Base-by-base conservation (phyloP, 2,888 invertebrate genomes). In the Idaea dimidiata region DNA sequence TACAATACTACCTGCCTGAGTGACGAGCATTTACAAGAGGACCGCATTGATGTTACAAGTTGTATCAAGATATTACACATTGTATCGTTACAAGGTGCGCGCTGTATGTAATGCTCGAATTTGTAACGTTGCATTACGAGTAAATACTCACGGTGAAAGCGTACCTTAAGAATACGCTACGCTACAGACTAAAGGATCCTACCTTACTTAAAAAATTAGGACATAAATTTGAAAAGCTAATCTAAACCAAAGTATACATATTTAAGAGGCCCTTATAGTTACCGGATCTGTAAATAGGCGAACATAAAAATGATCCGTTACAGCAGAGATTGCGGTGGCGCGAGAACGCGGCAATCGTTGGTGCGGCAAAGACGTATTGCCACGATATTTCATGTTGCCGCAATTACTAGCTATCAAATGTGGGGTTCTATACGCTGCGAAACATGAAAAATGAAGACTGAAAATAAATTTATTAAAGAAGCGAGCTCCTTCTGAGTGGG, bases 381-480 rank as follows among this genome's bases (percentile, higher is more conserved):
- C 57, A 62, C 66, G 53, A 78, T 82, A 76, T 74, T 74, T 82
- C 80, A 82, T 75, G 72, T 70, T 66, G 66, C 75, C 81, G 72
- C 81, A 80, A 81, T 82, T 81, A 80, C 78, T 72, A 43, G 8
- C 43, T 43, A 43, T 43, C 43, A 43, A 43, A 43, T 43, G 10
- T 43, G 10, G 43, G 43, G 43, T 43, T 43, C 43, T 43, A 43
- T 7, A 43, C 7, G 43, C 43, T 10, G 10, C 43, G 43, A 43
- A 43, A 43, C 10, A 43, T 43, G 43, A 43, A 43, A 43, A 43
- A 43, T 43, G 43, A 10, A 43, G 43, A 43, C 43, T 43, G 43
- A 43, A 43, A 43, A 43, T 43, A 8, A 43, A 43, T 43, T 43
- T 43, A 43, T 43, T 14, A 14, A 43, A 43, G 43, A 43, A 43